Evolutionary conservation across 2,113 vertebrate species (phyloP).

Genomic region (Myanophis thanlyinensis): DNA sequence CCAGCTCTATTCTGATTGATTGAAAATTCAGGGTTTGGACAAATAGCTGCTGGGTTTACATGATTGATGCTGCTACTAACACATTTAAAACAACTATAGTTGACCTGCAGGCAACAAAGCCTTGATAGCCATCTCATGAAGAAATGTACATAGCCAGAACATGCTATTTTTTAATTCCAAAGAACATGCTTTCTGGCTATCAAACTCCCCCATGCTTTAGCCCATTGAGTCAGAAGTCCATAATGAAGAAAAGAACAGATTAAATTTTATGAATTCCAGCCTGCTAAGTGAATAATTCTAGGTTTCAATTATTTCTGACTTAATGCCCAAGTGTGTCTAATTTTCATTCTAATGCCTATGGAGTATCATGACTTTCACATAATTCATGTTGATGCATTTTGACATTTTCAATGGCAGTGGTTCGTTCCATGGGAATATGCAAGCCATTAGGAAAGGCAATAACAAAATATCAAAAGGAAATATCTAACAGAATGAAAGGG

Average conservation of each 20-base stretch:
- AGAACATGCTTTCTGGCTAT: neutral
- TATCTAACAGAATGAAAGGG: slow-evolving; percentile 20
- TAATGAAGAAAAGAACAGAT: slow-evolving; percentile 3
- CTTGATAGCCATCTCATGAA: slow-evolving; percentile 16
- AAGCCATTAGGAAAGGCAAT: slow-evolving; percentile 11
- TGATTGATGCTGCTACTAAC: neutral
- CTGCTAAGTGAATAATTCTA: slow-evolving; percentile 25
- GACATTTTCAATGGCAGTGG: slow-evolving; percentile 20
- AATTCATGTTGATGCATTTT: slow-evolving; percentile 20
- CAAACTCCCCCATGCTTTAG: slow-evolving; percentile 12
- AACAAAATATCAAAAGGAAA: slow-evolving; percentile 32
- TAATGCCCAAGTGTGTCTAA: slow-evolving; percentile 27
- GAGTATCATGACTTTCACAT: slow-evolving; percentile 21
- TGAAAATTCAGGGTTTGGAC: neutral
- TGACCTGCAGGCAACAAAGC: neutral
- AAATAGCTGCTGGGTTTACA: slow-evolving; percentile 1
- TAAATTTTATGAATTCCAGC: slow-evolving; percentile 38
- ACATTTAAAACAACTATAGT: slow-evolving; percentile 24
- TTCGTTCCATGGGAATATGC: slow-evolving; percentile 16
- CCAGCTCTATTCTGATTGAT: neutral
- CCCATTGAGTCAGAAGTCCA: neutral
- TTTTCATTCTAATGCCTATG: slow-evolving; percentile 31
- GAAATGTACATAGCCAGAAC: neutral
- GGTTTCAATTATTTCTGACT: slow-evolving; percentile 23
- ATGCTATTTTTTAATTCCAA: slow-evolving; percentile 12